These are phyloP conservation scores for Lateolabrax maculatus DNA, from an alignment of 2,797 vertebrate species.

Conservation along the genomic window DNA sequence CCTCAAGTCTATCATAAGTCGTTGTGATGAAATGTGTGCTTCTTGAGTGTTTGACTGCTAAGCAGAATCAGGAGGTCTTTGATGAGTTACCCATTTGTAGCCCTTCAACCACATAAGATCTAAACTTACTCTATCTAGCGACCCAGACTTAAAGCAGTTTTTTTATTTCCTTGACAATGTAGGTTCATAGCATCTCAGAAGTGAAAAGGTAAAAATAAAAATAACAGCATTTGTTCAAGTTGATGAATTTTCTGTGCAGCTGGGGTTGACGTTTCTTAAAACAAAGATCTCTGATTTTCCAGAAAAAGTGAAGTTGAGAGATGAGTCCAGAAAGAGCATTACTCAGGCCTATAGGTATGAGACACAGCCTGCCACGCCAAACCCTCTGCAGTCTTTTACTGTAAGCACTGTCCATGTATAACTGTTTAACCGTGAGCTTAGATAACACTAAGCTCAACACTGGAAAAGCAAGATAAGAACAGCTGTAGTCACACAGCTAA, in stretches of 20 bases:
- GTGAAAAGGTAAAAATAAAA: slow-evolving; percentile 47
- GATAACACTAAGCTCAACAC: slow-evolving; percentile 61
- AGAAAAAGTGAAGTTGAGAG: slow-evolving; percentile 54
- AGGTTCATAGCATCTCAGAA: slow-evolving; percentile 34
- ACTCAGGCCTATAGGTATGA: slow-evolving; percentile 57
- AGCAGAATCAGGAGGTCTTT: slow-evolving; percentile 55
- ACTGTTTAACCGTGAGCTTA: slow-evolving; percentile 36
- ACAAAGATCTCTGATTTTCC: slow-evolving; percentile 49
- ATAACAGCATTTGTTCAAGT: slow-evolving; percentile 27
- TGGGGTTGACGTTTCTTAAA: slow-evolving; percentile 47
- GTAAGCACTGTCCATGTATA: slow-evolving; percentile 42
- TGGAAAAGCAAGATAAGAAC: slow-evolving; percentile 66
- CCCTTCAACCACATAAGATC: slow-evolving; percentile 56
- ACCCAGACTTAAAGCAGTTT: slow-evolving; percentile 49
- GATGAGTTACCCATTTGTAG: slow-evolving; percentile 62
- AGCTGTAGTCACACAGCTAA: slow-evolving; percentile 39
- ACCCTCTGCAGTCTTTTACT: slow-evolving; percentile 39
- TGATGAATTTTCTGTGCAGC: slow-evolving; percentile 56
- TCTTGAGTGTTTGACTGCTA: slow-evolving; percentile 62
- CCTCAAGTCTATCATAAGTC: slow-evolving; percentile 59
- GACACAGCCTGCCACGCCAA: slow-evolving; percentile 33
- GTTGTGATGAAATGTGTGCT: slow-evolving; percentile 68
- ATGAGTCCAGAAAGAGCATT: slow-evolving; percentile 55
- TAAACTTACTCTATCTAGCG: slow-evolving; percentile 21
- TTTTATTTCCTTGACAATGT: slow-evolving; percentile 23